Base-by-base conservation (phyloP, 1,140 invertebrate genomes). In the Agrilus planipennis region DNA sequence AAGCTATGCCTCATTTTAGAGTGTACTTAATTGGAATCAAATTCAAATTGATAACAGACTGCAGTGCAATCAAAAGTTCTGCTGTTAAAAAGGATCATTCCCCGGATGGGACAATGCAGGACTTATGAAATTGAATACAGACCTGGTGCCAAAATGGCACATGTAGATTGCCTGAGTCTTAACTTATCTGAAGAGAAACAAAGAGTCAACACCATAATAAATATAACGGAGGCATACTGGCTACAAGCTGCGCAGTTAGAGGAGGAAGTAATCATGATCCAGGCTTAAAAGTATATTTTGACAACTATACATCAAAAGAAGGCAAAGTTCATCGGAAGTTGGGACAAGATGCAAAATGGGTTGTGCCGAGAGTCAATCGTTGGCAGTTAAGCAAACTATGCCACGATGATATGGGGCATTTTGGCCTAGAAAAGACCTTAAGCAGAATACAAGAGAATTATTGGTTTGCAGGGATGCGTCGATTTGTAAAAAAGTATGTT, bases 371-470 rank as follows among this genome's bases (percentile, higher is more conserved):
- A n/a, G n/a, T n/a, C n/a, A n/a, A n/a, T n/a, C n/a, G n/a, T n/a
- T n/a, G n/a, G n/a, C n/a, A n/a, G n/a, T n/a, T n/a, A n/a, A n/a
- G n/a, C n/a, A n/a, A n/a, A n/a, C n/a, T n/a, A n/a, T n/a, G n/a
- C n/a, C n/a, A n/a, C n/a, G n/a, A n/a, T n/a, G 34, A 31, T 15
- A 31, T 31, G 29, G 29, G 29, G 6, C 29, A 35, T 35, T 35
- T 17, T 35, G 34, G 10, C 4, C 14, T 18, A 5, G 34, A 35
- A 7, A 35, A n/a, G n/a, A n/a, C n/a, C n/a, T n/a, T n/a, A n/a
- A n/a, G n/a, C n/a, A n/a, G n/a, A 35, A 20, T 9, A 4, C 14
- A 35, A 18, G 17, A 19, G 14, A 5, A 4, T 10, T 35, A 31
- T 14, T 31, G 29, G 14, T 31, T 31, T 14, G 10, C 29, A 14